Conservation (phyloP, 2,888 invertebrate genomes). For the Drosophila koepferae region DNA sequence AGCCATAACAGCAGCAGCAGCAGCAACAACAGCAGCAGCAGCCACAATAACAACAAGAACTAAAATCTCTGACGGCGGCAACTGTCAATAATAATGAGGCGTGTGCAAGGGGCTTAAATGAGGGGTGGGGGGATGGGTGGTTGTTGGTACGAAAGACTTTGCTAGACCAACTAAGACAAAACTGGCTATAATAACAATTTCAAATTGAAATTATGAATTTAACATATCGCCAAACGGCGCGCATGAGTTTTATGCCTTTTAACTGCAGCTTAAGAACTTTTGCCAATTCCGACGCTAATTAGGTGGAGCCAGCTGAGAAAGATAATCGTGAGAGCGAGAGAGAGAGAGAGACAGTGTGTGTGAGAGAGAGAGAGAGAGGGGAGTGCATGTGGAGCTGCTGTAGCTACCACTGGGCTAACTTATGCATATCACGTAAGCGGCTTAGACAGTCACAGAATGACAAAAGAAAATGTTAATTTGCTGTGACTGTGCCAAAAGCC, state of each 20-base stretch:
- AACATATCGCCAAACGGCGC: slow-evolving; percentile 70
- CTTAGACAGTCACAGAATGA: slow-evolving; percentile 15
- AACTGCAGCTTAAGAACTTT: slow-evolving; percentile 76
- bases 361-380: neutral
- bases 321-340: neutral
- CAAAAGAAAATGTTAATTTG: slow-evolving; percentile 32
- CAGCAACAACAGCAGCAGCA: slow-evolving; percentile 78
- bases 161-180: slow-evolving; percentile 13
- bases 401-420: slow-evolving; percentile 1
- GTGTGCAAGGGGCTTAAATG: slow-evolving; percentile 9
- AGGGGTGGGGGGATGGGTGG: accelerated
- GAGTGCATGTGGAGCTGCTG: neutral
- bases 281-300: slow-evolving; percentile 61
- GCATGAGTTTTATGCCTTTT: slow-evolving; percentile 76
- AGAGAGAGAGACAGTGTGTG: neutral
- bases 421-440: slow-evolving; percentile 45
- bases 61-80: slow-evolving; percentile 56
- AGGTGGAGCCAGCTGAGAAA: slow-evolving; percentile 7
- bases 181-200: slow-evolving; percentile 68
- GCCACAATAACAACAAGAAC: slow-evolving; percentile 35
- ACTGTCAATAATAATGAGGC: slow-evolving; percentile 77
- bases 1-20: slow-evolving; percentile 86
- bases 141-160: neutral
- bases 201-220: slow-evolving; percentile 81
- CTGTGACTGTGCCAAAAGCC: slow-evolving; percentile 13